Evolutionary conservation across 2,113 vertebrate species (phyloP).

Genomic region (Macroglossus sobrinus): DNA sequence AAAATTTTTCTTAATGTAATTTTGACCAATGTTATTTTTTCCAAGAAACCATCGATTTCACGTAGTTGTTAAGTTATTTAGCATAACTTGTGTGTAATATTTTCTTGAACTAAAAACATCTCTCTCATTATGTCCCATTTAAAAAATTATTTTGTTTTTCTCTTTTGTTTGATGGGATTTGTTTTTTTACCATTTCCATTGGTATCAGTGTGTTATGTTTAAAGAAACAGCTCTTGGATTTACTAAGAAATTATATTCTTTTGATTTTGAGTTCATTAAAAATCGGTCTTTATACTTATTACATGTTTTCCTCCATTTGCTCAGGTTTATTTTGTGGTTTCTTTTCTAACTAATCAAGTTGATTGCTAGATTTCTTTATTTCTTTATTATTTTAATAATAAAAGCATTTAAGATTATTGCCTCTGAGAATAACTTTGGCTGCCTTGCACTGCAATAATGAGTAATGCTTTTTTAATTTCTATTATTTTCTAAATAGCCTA

Average conservation of each 20-base stretch:
- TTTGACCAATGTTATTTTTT: background rate
- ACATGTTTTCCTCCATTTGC: background rate
- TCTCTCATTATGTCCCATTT: background rate
- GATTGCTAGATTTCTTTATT: constrained; percentile 51
- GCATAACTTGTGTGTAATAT: background rate
- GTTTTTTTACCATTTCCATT: constrained; percentile 14
- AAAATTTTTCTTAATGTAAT: constrained; percentile 36
- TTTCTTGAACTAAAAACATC: background rate
- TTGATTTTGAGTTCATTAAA: constrained; percentile 43
- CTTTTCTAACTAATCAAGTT: constrained; percentile 33
- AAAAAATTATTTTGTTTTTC: background rate
- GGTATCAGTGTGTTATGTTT: background rate
- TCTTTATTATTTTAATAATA: constrained; percentile 71
- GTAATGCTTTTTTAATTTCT: background rate
- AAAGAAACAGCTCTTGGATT: constrained; percentile 25
- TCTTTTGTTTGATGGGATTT: background rate
- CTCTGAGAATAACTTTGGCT: constrained; percentile 57
- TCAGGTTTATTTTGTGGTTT: constrained; percentile 22
- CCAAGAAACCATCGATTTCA: background rate
- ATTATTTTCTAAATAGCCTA: constrained; percentile 62
- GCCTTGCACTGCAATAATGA: constrained; percentile 9
- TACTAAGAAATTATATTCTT: constrained; percentile 24
- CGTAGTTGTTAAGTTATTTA: constrained; percentile 27
- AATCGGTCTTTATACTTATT: constrained; percentile 23
- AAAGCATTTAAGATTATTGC: constrained; percentile 56